phyloP scores from a whole-genome alignment of 92 coral and sea anemone genomes.

The Phymanthus crucifer region DNA sequence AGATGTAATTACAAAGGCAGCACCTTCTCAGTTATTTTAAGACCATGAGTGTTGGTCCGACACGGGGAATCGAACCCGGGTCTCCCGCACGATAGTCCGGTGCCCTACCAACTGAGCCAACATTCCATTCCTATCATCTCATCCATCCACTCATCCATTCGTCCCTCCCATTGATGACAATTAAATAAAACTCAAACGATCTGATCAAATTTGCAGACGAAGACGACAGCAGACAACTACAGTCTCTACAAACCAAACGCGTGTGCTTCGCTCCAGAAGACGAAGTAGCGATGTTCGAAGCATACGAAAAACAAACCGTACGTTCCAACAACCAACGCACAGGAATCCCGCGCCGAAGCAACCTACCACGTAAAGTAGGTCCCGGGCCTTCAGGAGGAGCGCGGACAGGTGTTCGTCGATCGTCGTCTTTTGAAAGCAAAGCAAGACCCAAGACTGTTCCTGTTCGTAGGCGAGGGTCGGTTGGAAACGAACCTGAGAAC shows the following conservation, averaged over 20 bases:
- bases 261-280: constrained; percentile 97
- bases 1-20: no score
- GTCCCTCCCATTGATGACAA: no score
- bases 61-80: no score
- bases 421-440: constrained; percentile 86
- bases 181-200: no score
- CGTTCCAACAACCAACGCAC: constrained; percentile 49
- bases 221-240: constrained; percentile 54
- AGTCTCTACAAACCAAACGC: constrained; percentile 63
- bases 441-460: constrained; percentile 62
- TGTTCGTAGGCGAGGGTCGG: constrained; percentile 49
- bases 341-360: constrained; percentile 79
- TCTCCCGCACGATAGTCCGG: no score
- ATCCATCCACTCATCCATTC: neutral
- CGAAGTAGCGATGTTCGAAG: constrained; percentile 91
- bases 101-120: neutral
- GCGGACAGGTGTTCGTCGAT: constrained; percentile 78
- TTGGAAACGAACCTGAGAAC: constrained; percentile 44
- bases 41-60: no score
- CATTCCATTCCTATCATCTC: neutral
- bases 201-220: constrained; percentile 4
- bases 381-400: constrained; percentile 54
- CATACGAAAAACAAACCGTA: constrained; percentile 69
- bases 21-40: no score
- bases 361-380: constrained; percentile 67